A percentile compares a stretch with the other conserved stretches of the same genome.
Evolutionary conservation across 2,797 vertebrate genomes (phyloP).

Genomic region (Nyctibius grandis): DNA sequence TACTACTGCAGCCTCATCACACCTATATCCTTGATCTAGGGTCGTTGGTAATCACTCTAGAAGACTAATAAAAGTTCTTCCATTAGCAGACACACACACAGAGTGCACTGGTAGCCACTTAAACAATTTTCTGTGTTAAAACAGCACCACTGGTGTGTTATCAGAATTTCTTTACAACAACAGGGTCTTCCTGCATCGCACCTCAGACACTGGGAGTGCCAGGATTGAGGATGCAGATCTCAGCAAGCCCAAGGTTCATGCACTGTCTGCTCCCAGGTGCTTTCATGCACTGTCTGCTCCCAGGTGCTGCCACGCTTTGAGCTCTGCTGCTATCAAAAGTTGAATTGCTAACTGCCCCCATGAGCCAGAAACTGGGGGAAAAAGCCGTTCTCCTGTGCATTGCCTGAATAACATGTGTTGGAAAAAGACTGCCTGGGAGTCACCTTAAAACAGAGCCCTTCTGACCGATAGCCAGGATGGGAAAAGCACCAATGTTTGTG

Average conservation of each 20-base stretch:
- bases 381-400: background rate
- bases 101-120: background rate
- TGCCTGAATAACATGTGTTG: accelerated
- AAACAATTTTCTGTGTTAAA: background rate
- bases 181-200: background rate
- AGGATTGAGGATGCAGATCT: background rate
- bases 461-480: background rate
- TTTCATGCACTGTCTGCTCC: background rate
- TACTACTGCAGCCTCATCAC: background rate
- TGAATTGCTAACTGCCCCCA: background rate
- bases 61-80: background rate
- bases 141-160: background rate
- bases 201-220: background rate
- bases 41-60: background rate
- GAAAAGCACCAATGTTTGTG: background rate
- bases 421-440: background rate
- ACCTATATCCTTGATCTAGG: background rate
- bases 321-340: background rate
- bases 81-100: background rate
- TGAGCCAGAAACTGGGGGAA: accelerated
- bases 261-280: too few relatives aligned
- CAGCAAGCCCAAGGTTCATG: background rate
- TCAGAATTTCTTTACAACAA: background rate
- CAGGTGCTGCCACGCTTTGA: accelerated
- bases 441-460: background rate